Evolutionary conservation across 2,888 invertebrate genomes (phyloP).

Genomic region (Anagyrus pseudococci): DNA sequence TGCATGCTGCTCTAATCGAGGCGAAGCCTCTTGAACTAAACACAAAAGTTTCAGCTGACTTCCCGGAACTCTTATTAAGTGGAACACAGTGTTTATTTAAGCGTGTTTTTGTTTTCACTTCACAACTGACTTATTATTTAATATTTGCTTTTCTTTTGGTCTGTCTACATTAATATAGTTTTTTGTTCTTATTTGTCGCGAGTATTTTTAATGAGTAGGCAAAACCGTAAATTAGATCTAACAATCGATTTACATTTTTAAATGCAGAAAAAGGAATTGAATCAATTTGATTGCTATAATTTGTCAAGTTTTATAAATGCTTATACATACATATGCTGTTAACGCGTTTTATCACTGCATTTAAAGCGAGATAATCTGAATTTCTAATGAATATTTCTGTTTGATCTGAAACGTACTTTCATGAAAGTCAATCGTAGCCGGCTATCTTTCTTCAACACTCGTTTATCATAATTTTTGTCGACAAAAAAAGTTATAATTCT

Average conservation of each 20-base stretch:
- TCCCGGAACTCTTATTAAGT: constrained; percentile 68
- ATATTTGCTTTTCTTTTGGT: not conserved
- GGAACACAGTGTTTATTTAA: constrained; percentile 71
- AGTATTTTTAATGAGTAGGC: too few relatives aligned
- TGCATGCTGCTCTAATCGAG: constrained; percentile 73
- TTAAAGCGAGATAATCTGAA: constrained; percentile 19
- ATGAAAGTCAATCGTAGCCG: constrained; percentile 12
- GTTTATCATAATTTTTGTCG: not conserved
- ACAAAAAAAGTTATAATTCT: too few relatives aligned
- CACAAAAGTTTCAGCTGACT: constrained; percentile 69
- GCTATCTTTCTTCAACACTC: not conserved
- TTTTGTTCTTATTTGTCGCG: too few relatives aligned
- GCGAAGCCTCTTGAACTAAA: constrained; percentile 67
- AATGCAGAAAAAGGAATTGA: too few relatives aligned
- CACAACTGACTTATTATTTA: not conserved
- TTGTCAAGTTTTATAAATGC: too few relatives aligned
- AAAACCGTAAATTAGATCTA: too few relatives aligned
- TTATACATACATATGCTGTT: not conserved
- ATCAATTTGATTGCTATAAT: too few relatives aligned
- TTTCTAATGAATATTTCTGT: constrained; percentile 6
- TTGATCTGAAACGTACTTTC: constrained; percentile 5
- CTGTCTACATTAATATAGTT: too few relatives aligned
- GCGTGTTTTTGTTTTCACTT: constrained; percentile 69
- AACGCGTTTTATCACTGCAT: not conserved
- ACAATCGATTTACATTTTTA: too few relatives aligned